Evolutionary conservation across 2,113 vertebrate genomes (phyloP), one percentile per base, ranked within the genome.

Genomic region (Macroglossus sobrinus): DNA sequence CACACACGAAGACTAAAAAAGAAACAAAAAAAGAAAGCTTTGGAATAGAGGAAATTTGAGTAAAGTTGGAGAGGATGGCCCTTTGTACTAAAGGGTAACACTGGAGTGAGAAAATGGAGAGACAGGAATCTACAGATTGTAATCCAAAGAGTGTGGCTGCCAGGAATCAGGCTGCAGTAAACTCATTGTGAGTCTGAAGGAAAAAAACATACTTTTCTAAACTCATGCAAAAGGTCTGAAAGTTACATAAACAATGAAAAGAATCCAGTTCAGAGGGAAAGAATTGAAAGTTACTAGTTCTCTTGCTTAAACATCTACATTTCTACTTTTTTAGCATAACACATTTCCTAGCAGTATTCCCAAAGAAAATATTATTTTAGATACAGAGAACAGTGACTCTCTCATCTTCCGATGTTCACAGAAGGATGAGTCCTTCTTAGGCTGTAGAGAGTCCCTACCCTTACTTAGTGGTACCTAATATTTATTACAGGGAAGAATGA

Each of bases 331-430:
- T 93, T 92, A 84, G 71, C 30, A 75, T 63, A 68, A 78, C 75
- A 86, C 38, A 81, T 84, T 91, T 72, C 16, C 26, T 40, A 85
- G 68, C 19, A 57, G 50, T 79, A 82, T 96, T 78, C 24, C 50
- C 53, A 61, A 91, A 43, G 59, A 88, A 93, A 96, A 89, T 92
- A 78, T 71, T 96, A 90, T 78, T 82, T 92, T 93, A 84, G 47
- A 72, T 45, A 69, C 2, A 89, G 33, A 86, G 8, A 91, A 91
- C 38, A 86, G 40, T 78, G 79, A 47, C 47, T 43, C 8, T 66
- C 38, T 84, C 38, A 26, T 12, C 38, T 76, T 84, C 35, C 33
- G 33, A 3, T 30, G 74, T 9, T 86, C 68, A 61, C 14, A 82
- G 50, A 92, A 47, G 35, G 38, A 50, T 24, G 57, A 43, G 3